Evolutionary conservation across 2,888 invertebrate genomes (phyloP), one percentile per base, ranked within the genome.

Genomic region (Anoplius nigerrimus): DNA sequence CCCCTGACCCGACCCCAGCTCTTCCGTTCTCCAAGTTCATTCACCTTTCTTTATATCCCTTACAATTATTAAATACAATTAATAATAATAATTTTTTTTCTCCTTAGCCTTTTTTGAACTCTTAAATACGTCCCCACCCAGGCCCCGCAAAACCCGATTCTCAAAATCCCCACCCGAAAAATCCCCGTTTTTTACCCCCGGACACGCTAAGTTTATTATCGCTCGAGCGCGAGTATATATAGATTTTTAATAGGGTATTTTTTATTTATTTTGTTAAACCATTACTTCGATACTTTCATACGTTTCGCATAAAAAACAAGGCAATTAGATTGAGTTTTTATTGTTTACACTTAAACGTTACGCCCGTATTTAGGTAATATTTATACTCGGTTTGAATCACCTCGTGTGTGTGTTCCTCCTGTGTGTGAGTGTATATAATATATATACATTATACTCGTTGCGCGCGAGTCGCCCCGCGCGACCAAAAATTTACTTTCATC

Each of bases 271-370:
- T 84, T 70, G 57, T 74, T 82, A 80, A 83, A 79, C 79, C 80
- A 77, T 82, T 84, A 83, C n/a, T 66, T 86, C 82, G 81, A 84
- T 87, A 87, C 86, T 87, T 86, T 87, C 86, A 83, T 84, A 83
- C 79, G 82, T 84, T 87, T 84, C 82, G 85, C 87, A 86, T 87
- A 87, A 86, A 87, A 87, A 87, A 87, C 88, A 88, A 88, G 88
- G 88, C 87, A 88, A 87, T 87, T 86, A 86, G 86, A 87, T 85
- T 86, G 85, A 87, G 86, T 85, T 83, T 64, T 79, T 79, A 81
- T 84, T 78, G 77, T 84, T 82, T 84, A 84, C 79, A 82, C 78
- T 83, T 85, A 84, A 78, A 80, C 69, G 71, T 83, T 82, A 82
- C 79, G 73, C 76, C 76, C 76, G 74, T 79, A 78, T 76, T 80